Conservation (phyloP, 2,797 vertebrate species). For the Phataginus tetradactyla region DNA sequence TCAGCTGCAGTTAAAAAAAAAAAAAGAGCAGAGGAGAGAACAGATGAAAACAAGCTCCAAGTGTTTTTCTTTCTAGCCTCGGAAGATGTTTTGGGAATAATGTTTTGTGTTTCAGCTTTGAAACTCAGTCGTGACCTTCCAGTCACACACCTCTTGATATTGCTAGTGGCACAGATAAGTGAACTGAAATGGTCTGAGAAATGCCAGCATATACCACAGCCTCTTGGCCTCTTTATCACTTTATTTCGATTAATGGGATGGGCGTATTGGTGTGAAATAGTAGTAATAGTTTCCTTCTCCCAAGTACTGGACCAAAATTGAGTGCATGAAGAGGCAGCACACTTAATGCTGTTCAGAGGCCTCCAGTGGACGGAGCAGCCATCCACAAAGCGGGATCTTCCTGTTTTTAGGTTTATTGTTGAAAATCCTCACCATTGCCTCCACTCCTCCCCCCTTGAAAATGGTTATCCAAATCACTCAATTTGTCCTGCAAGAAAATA, state of each 20-base stretch:
- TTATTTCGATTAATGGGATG: constrained; percentile 48
- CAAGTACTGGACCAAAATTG: not conserved
- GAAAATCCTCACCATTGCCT: not conserved
- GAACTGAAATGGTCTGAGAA: constrained; percentile 77
- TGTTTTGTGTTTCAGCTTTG: constrained; percentile 79
- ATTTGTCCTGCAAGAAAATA: constrained; percentile 61
- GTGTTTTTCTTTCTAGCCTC: constrained; percentile 79
- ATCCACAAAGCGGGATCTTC: not conserved
- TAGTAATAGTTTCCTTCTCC: constrained; percentile 15
- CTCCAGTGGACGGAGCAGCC: constrained; percentile 39
- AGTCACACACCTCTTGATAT: constrained; percentile 74
- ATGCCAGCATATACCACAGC: constrained; percentile 50
- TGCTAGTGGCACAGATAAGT: constrained; percentile 77
- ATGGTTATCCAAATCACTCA: constrained; percentile 74
- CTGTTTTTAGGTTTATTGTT: not conserved
- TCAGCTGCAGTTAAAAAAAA: constrained; percentile 66
- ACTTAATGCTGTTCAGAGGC: constrained; percentile 50
- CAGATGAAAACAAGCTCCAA: constrained; percentile 81
- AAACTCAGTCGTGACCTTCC: constrained; percentile 81
- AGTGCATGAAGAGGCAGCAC: not conserved
- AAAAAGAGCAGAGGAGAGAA: constrained; percentile 9
- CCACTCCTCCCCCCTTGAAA: not conserved
- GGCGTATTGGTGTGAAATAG: constrained; percentile 58
- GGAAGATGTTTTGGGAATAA: constrained; percentile 82
- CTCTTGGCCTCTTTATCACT: constrained; percentile 71